These are phyloP conservation scores for Otocyon megalotis DNA, from an alignment of 2,113 vertebrate species.

Conservation along the genomic window DNA sequence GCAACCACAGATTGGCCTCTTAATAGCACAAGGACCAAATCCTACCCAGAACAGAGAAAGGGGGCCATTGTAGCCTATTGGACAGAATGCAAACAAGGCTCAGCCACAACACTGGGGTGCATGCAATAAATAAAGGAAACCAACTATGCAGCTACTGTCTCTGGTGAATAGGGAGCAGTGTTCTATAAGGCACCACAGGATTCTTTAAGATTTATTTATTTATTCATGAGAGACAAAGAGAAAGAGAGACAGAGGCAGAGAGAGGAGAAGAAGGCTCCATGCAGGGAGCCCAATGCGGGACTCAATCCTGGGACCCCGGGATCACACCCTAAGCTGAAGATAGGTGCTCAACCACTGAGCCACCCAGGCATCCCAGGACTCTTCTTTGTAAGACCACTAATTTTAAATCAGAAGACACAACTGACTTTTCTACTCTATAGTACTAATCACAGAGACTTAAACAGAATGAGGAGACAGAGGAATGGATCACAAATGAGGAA, in stretches of 20 bases:
- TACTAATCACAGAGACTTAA: background rate
- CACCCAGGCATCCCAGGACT: too few relatives aligned
- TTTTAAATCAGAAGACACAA: background rate
- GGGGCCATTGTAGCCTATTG: background rate
- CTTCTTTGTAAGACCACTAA: background rate
- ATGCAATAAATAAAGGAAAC: background rate
- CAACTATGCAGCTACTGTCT: background rate
- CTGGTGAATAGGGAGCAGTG: background rate
- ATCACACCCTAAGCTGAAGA: too few relatives aligned
- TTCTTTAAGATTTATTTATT: too few relatives aligned
- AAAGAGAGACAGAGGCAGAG: too few relatives aligned
- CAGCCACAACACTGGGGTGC: background rate
- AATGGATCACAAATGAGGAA: background rate
- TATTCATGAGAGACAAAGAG: too few relatives aligned
- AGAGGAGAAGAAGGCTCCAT: too few relatives aligned
- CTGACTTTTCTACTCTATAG: background rate
- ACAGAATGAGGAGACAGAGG: background rate
- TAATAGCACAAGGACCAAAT: background rate
- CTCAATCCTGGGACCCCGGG: too few relatives aligned
- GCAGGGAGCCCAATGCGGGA: too few relatives aligned
- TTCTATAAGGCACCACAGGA: background rate
- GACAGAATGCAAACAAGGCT: background rate
- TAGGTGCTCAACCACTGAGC: too few relatives aligned
- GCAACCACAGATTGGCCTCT: background rate
- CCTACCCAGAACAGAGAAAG: background rate